phyloP scores from a whole-genome alignment of 2,888 invertebrate genomes.

The Polydesmus complanatus region DNA sequence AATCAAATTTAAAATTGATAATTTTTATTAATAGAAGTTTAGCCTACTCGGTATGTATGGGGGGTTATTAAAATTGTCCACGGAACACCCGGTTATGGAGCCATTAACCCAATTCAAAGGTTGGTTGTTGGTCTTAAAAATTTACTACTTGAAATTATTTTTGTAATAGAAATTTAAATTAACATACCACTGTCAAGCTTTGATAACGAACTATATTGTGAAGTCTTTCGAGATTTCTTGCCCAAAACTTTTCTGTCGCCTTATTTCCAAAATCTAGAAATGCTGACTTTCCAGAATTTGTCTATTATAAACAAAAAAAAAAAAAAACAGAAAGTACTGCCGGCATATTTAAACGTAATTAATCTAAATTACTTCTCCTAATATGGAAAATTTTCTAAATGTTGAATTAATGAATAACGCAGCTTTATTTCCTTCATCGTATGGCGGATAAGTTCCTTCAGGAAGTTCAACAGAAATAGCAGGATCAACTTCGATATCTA shows the following conservation, averaged over 20 bases:
- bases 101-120: conserved; percentile 19
- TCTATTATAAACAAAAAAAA: conserved; percentile 1
- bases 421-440: conserved; percentile 13
- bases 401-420: conserved; percentile 20
- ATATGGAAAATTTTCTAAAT: conserved; percentile 18
- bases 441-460: conserved; percentile 11
- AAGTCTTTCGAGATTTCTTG: conserved; percentile 18
- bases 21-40: not conserved
- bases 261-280: conserved; percentile 21
- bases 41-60: conserved; percentile 26
- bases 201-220: conserved; percentile 16
- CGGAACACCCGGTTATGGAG: conserved; percentile 23
- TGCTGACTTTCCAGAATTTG: conserved; percentile 12
- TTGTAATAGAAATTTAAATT: not conserved
- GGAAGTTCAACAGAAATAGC: conserved; percentile 4
- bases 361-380: conserved; percentile 17
- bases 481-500: conserved; percentile 13
- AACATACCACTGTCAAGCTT: conserved; percentile 20
- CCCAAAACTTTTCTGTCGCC: conserved; percentile 19
- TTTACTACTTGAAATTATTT: not conserved
- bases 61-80: conserved; percentile 28
- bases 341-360: not conserved
- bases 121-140: conserved; percentile 1
- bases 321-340: not conserved
- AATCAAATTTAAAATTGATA: not conserved